These are phyloP conservation scores for Intellagama lesueurii DNA, from an alignment of 2,797 vertebrate species.

Conservation along the genomic window DNA sequence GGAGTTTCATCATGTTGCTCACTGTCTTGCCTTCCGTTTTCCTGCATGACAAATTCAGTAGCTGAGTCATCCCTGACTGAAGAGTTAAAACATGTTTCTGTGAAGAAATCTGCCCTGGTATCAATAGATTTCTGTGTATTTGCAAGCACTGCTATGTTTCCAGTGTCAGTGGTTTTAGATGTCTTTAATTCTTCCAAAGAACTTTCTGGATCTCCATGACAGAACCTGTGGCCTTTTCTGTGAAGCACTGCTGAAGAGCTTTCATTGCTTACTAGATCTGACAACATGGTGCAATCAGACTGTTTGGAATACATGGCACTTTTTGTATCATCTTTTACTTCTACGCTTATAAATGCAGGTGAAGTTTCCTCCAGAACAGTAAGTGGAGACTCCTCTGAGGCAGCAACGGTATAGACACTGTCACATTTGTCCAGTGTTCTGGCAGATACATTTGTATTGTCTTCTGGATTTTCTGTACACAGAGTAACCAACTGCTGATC, in stretches of 20 bases:
- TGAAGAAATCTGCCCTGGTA: conserved; percentile 39
- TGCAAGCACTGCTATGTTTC: conserved; percentile 39
- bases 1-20: conserved; percentile 18
- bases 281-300: conserved; percentile 48
- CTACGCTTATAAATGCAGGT: conserved; percentile 21
- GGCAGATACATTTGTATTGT: conserved; percentile 34
- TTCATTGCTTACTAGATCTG: conserved; percentile 33
- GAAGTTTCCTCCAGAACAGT: conserved; percentile 36
- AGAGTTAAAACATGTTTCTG: conserved; percentile 38
- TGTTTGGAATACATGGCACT: conserved; percentile 38
- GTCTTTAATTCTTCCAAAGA: background rate
- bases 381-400: conserved; percentile 38
- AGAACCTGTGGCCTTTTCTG: background rate
- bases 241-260: conserved; percentile 11
- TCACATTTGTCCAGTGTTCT: conserved; percentile 56
- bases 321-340: conserved; percentile 47
- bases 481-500: conserved; percentile 41
- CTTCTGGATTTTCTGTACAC: conserved; percentile 36
- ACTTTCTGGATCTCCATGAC: background rate
- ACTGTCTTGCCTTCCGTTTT: conserved; percentile 13
- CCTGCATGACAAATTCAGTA: conserved; percentile 30
- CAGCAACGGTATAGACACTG: conserved; percentile 27
- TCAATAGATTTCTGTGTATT: conserved; percentile 25
- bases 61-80: conserved; percentile 13
- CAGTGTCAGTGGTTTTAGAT: conserved; percentile 16